phyloP scores from a whole-genome alignment of 2,113 vertebrate species.

The Megaceryle maxima region DNA sequence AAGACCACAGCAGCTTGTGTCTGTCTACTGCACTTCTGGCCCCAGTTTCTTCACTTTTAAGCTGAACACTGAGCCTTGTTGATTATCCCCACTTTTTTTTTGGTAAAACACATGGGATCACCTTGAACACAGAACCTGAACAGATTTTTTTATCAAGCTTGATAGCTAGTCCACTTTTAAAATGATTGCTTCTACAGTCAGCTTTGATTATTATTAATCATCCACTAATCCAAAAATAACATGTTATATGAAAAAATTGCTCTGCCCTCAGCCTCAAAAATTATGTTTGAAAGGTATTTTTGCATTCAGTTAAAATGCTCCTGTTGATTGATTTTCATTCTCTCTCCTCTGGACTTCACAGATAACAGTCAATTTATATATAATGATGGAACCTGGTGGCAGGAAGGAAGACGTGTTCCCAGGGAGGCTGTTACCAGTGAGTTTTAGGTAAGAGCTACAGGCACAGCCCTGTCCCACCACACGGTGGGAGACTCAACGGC shows the following conservation, averaged over 20 bases:
- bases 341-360: slow-evolving; percentile 2
- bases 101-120: not conserved
- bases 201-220: not conserved
- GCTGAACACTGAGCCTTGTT: not conserved
- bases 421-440: not conserved
- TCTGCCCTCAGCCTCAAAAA: not conserved
- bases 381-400: not conserved
- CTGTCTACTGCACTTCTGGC: not conserved
- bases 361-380: not conserved
- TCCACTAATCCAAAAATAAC: not conserved
- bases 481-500: not conserved
- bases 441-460: not conserved
- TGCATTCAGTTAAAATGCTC: not conserved
- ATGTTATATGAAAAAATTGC: not conserved
- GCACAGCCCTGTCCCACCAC: not conserved
- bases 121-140: not conserved
- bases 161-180: not conserved
- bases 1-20: not conserved
- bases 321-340: not conserved
- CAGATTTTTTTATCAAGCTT: not conserved
- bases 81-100: not conserved
- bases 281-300: not conserved
- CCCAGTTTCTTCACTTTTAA: not conserved
- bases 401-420: not conserved
- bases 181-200: not conserved